A percentile compares a stretch with the other conserved stretches of the same genome.
Conservation (phyloP, 2,113 vertebrate genomes). For the Prinia subflava region DNA sequence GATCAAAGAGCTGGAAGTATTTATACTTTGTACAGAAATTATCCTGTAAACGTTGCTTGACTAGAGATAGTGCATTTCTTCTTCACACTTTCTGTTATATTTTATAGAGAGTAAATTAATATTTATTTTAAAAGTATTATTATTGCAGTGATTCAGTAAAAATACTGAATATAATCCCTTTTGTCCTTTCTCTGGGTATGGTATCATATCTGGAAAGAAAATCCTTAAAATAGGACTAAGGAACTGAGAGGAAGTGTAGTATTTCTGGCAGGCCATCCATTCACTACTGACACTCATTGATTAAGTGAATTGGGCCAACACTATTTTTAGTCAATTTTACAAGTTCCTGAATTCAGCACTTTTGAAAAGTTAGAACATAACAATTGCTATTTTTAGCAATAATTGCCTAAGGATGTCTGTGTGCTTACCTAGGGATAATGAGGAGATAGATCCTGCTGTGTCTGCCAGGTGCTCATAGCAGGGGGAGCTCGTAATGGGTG, state of each 20-base stretch:
- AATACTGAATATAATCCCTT: background rate
- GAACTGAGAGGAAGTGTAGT: background rate
- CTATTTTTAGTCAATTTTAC: slow-evolving; percentile 12
- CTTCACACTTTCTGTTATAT: background rate
- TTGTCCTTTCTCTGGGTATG: background rate
- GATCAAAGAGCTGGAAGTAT: background rate
- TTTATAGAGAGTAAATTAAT: background rate
- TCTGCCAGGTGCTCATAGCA: background rate
- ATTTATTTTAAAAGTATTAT: background rate
- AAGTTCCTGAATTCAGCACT: slow-evolving; percentile 25
- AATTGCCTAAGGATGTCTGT: background rate
- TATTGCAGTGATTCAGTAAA: background rate
- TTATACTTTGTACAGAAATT: background rate
- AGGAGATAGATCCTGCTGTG: background rate
- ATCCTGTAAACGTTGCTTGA: background rate
- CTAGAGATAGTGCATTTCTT: background rate
- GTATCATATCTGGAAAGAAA: background rate
- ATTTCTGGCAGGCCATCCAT: background rate
- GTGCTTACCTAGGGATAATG: background rate
- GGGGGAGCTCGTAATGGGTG: background rate
- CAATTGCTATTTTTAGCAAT: slow-evolving; percentile 16
- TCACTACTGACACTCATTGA: background rate
- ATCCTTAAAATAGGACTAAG: background rate
- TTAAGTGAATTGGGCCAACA: background rate
- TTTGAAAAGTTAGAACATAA: background rate